Percentiles rank a stretch among this genome's conserved stretches.
phyloP scores from a whole-genome alignment of 2,888 invertebrate species.

The Hartigia nigra region DNA sequence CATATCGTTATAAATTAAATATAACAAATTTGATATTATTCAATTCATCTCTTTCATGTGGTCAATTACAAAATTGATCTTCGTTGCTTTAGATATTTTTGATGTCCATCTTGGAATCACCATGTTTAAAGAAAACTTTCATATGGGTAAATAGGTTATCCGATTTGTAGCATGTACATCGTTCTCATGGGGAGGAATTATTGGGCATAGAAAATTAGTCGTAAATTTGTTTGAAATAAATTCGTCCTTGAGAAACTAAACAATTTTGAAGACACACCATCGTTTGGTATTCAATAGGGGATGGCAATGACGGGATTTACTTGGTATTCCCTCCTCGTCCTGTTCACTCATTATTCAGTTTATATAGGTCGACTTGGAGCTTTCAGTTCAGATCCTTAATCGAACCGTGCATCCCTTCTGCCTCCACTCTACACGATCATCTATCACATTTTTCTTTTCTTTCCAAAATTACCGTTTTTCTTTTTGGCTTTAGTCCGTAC shows the following conservation, averaged over 20 bases:
- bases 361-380: neutral
- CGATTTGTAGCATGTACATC: neutral
- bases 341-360: neutral
- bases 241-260: neutral
- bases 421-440: too few relatives aligned
- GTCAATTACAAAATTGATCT: neutral
- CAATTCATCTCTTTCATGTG: neutral
- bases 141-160: neutral
- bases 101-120: too few relatives aligned
- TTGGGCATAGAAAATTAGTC: neutral
- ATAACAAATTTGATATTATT: neutral
- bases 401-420: neutral
- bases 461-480: neutral
- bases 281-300: too few relatives aligned
- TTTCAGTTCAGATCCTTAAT: neutral
- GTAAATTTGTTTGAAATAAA: neutral
- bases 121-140: neutral
- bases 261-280: neutral
- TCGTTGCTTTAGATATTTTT: too few relatives aligned
- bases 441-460: neutral
- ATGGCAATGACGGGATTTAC: neutral
- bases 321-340: neutral
- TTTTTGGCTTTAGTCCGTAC: neutral
- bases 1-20: neutral
- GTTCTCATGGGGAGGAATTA: neutral